Evolutionary conservation across 2,113 vertebrate genomes (phyloP).

Genomic region (Collichthys lucidus): DNA sequence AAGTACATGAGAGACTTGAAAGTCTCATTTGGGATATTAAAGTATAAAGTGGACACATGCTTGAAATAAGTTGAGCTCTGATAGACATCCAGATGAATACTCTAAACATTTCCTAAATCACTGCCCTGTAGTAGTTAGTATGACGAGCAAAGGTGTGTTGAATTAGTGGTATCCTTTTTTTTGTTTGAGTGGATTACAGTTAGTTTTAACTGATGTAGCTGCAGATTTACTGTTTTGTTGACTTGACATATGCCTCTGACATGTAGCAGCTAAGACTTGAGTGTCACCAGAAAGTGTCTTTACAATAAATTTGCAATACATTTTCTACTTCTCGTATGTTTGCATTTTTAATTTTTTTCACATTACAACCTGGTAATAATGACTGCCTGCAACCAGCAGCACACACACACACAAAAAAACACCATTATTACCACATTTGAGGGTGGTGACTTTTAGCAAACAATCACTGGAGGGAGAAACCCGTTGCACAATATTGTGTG

Average conservation of each 20-base stretch:
- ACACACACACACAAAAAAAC: background rate
- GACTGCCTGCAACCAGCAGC: background rate
- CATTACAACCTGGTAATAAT: background rate
- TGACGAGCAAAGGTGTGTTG: conserved; percentile 2
- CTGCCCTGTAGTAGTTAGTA: background rate
- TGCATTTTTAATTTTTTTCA: conserved; percentile 1
- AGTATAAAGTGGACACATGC: background rate
- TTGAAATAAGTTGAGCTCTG: background rate
- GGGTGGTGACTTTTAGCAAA: background rate
- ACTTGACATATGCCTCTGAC: conserved; percentile 17
- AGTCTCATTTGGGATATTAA: conserved; percentile 4
- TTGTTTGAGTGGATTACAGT: conserved; percentile 28
- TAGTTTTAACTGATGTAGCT: conserved; percentile 27
- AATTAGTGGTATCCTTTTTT: conserved; percentile 14
- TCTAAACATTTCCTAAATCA: background rate
- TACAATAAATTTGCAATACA: conserved; percentile 58
- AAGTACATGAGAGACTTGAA: background rate
- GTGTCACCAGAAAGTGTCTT: conserved; percentile 67
- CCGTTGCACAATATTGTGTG: conserved; percentile 8
- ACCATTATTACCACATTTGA: background rate
- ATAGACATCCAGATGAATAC: background rate
- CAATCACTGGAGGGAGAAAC: background rate
- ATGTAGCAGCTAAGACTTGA: conserved; percentile 34
- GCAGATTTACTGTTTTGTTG: conserved; percentile 6
- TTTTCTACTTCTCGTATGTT: background rate